Conservation (phyloP, 2,113 vertebrate species). For the Stomatorhinus ivindoensis region DNA sequence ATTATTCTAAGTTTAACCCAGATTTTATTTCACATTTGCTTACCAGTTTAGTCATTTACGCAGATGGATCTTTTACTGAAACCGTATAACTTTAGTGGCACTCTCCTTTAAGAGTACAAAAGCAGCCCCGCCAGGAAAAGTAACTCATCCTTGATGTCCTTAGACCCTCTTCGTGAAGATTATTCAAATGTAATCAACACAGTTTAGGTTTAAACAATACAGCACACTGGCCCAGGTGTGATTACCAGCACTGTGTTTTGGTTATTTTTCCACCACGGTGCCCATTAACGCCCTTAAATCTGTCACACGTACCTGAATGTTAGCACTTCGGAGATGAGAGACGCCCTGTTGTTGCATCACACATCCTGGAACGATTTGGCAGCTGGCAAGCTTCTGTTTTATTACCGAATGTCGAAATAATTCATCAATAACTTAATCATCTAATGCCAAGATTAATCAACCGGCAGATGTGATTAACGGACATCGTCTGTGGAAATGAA, state of each 20-base stretch:
- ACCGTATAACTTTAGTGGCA: not conserved
- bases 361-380: not conserved
- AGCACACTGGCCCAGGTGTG: not conserved
- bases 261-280: not conserved
- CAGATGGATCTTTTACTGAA: not conserved
- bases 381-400: not conserved
- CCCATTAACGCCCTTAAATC: not conserved
- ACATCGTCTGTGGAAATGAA: not conserved
- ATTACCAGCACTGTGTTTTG: not conserved
- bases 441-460: constrained; percentile 5
- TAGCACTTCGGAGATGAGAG: not conserved
- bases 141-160: not conserved
- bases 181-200: not conserved
- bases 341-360: not conserved
- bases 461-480: constrained; percentile 2
- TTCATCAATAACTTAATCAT: constrained; percentile 3
- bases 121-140: not conserved
- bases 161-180: not conserved
- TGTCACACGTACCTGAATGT: not conserved
- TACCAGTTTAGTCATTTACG: not conserved
- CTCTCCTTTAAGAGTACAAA: not conserved
- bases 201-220: not conserved
- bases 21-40: not conserved
- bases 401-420: not conserved
- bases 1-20: not conserved